Conservation (phyloP, 2,797 vertebrate genomes). For the Lagodon rhomboides region DNA sequence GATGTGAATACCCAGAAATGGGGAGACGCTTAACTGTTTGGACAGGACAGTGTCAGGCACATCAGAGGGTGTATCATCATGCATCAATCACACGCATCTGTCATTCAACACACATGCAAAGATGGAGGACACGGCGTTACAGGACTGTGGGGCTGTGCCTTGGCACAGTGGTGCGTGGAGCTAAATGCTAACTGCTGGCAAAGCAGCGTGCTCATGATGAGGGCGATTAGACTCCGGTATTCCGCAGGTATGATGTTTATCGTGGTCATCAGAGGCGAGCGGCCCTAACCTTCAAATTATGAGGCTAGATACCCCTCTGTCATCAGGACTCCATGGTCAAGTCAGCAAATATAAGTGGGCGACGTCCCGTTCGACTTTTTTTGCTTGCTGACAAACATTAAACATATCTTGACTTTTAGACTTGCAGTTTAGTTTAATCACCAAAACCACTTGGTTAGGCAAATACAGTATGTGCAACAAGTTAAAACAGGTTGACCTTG, state of each 20-base stretch:
- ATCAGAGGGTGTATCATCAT: conserved; percentile 56
- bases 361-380: no score
- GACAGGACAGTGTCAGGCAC: conserved; percentile 54
- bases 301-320: no score
- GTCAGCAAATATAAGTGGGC: no score
- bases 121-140: conserved; percentile 12
- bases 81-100: conserved; percentile 59
- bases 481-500: no score
- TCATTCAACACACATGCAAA: conserved; percentile 27
- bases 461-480: no score
- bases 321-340: no score
- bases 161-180: background rate
- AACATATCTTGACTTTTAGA: no score
- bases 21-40: conserved; percentile 47
- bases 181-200: background rate
- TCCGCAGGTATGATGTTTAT: background rate
- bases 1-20: conserved; percentile 36
- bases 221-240: background rate
- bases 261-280: no score
- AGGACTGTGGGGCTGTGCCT: background rate
- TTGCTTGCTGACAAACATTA: no score
- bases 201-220: background rate
- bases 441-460: no score
- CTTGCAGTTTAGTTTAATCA: no score
- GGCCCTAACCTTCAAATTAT: background rate